Conservation (phyloP, 2,888 invertebrate genomes). For the Parnassius mnemosyne region DNA sequence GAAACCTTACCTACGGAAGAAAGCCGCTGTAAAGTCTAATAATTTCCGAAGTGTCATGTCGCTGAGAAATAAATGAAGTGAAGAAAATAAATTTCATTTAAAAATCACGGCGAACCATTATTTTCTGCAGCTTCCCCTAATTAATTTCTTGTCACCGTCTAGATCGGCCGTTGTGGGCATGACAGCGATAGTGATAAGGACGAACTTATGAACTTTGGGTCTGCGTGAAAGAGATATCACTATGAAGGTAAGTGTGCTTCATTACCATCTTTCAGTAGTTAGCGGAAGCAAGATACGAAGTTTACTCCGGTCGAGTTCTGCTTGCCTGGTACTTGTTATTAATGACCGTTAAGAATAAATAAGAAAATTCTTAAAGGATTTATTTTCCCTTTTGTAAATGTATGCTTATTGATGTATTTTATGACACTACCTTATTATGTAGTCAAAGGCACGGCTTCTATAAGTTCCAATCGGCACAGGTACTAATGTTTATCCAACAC, state of each 20-base stretch:
- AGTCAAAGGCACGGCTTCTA: too few species aligned
- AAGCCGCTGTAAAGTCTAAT: slow-evolving; percentile 67
- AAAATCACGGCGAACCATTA: slow-evolving; percentile 78
- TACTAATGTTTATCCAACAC: too few species aligned
- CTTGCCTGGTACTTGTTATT: slow-evolving; percentile 65
- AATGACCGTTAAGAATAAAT: slow-evolving; percentile 59
- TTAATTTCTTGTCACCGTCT: slow-evolving; percentile 80
- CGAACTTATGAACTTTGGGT: slow-evolving; percentile 26
- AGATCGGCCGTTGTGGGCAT: slow-evolving; percentile 70
- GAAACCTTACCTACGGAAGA: slow-evolving; percentile 57
- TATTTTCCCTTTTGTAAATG: too few species aligned
- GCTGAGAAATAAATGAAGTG: slow-evolving; percentile 76
- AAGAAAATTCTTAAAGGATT: slow-evolving; percentile 34
- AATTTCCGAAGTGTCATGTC: slow-evolving; percentile 79
- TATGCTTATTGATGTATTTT: too few species aligned
- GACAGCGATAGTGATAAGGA: slow-evolving; percentile 63
- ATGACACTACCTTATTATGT: too few species aligned
- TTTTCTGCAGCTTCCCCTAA: slow-evolving; percentile 76
- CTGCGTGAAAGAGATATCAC: slow-evolving; percentile 44
- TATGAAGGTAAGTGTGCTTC: slow-evolving; percentile 69
- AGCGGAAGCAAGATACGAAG: slow-evolving; percentile 69
- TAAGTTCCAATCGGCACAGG: too few species aligned
- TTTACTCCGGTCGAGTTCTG: slow-evolving; percentile 64
- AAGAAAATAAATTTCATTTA: slow-evolving; percentile 79
- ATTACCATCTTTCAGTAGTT: slow-evolving; percentile 77